Evolutionary conservation across 1,140 invertebrate genomes (phyloP), one percentile per base, ranked within the genome.

Genomic region (Ylistrum balloti): DNA sequence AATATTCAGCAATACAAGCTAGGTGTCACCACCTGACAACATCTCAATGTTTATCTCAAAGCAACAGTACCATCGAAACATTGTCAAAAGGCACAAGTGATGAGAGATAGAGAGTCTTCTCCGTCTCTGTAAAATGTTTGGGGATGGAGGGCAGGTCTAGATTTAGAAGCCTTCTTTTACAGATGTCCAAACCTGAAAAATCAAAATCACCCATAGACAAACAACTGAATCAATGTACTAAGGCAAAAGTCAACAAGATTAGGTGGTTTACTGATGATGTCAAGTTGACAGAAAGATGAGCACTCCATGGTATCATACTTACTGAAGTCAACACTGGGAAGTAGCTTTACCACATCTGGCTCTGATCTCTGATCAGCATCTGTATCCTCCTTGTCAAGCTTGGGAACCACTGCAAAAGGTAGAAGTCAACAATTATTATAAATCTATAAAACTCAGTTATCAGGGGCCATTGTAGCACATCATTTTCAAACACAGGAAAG

Each of bases 71-170:
- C 95, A 96, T 95, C 87, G 97, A 96, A 0, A 96, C 95, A 90
- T 97, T 97, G 74, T 97, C 97, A 93, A 98, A 97, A 95, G 98
- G 97, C 0, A 98, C 93, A 0, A 97, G 94, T 0, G 97, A 97
- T 74, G 97, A 97, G 0, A 98, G 95, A 94, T 97, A 98, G 17
- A 97, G 94, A 0, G 96, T 94, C 74, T 97, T 97, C 89, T 98
- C 97, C 22, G 96, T 96, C n/a, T 97, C 97, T 17, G 96, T 96
- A 56, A 96, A 96, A 90, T 97, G 95, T 20, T 95, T 88, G 0
- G 97, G 97, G 90, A 97, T 97, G 74, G 96, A 96, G 10, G 97
- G 97, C 0, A 98, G 95, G 89, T 97, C 97, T 22, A 98, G 94
- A 35, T 96, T 96, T 86, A 97, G 96, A 9, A 98, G 96, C 74